phyloP scores from a whole-genome alignment of 2,888 invertebrate species.

The Melanchra persicariae region DNA sequence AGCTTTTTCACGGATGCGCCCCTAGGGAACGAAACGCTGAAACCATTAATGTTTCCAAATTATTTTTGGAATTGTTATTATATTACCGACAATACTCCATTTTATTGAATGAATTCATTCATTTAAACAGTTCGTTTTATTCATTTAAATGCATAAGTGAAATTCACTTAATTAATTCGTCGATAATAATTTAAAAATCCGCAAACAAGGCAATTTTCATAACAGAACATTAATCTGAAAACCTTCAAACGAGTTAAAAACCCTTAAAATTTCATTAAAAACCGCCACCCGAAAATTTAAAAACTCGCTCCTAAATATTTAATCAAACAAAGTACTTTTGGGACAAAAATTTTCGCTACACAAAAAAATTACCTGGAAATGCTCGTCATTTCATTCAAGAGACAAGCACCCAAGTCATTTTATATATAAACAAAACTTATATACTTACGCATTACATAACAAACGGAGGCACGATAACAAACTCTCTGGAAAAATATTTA shows the following conservation, averaged over 20 bases:
- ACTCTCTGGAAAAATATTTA: constrained; percentile 17
- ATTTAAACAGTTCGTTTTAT: background rate
- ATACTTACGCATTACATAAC: constrained; percentile 70
- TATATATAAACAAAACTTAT: constrained; percentile 60
- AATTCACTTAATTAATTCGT: background rate
- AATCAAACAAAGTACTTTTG: constrained; percentile 60
- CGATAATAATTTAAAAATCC: background rate
- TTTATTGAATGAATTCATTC: background rate
- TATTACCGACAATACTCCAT: background rate
- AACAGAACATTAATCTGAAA: background rate
- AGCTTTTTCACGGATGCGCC: constrained; percentile 1
- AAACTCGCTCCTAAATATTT: constrained; percentile 26
- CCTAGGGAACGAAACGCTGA: constrained; percentile 10
- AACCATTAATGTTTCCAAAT: constrained; percentile 31
- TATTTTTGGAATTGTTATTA: constrained; percentile 23
- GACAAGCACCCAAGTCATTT: constrained; percentile 53
- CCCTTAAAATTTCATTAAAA: constrained; percentile 29
- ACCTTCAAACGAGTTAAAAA: background rate
- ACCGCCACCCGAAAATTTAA: constrained; percentile 9
- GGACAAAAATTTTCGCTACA: constrained; percentile 22
- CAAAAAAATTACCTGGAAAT: constrained; percentile 33
- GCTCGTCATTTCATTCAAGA: constrained; percentile 22
- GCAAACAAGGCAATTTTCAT: background rate
- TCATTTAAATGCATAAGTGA: background rate
- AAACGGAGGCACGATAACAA: constrained; percentile 44